A percentile compares a stretch with the other conserved stretches of the same genome.
Conservation (phyloP, 2,113 vertebrate genomes). For the human region GRCh38 chr4:79629501-79630000, state of each 20-base stretch:
- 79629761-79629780: constrained; percentile 33
- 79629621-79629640: neutral
- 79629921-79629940: neutral
- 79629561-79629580: neutral
- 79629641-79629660: constrained; percentile 18
- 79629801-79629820: constrained; percentile 43
- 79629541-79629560: neutral
- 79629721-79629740: constrained; percentile 59
- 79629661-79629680: neutral
- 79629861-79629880: neutral
- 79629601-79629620: constrained; percentile 28
- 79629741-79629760: constrained; percentile 11
- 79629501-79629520: neutral
- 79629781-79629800: constrained; percentile 47
- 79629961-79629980: constrained; percentile 41
- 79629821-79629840: neutral
- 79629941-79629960: neutral
- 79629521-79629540: neutral
- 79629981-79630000: constrained; percentile 26
- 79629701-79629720: constrained; percentile 12
- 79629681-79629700: neutral
- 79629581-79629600: neutral
- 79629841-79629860: constrained; percentile 61
- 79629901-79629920: neutral
- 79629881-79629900: constrained; percentile 23